A percentile compares a stretch with the other conserved stretches of the same genome.
phyloP scores from a whole-genome alignment of 2,113 vertebrate species.

The Ceratotherium simum region DNA sequence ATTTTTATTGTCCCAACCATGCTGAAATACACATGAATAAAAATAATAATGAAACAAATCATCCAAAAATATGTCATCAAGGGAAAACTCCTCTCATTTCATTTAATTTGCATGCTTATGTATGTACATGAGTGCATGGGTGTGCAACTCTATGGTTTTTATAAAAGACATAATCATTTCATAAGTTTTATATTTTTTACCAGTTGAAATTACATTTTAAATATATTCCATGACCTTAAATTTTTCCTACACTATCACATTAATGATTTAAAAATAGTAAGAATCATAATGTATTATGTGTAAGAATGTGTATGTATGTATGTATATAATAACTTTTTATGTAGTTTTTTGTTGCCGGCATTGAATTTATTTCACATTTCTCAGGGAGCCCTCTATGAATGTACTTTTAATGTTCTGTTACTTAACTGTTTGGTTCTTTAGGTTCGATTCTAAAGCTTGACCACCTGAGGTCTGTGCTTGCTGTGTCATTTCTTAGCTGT shows the following conservation, averaged over 20 bases:
- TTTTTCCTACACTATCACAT: not conserved
- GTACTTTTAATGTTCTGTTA: not conserved
- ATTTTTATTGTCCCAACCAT: not conserved
- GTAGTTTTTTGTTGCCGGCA: not conserved
- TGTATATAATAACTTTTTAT: not conserved
- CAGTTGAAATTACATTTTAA: not conserved
- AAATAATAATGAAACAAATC: not conserved
- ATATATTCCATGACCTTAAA: not conserved
- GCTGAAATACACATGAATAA: not conserved
- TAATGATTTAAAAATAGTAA: not conserved
- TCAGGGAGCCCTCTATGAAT: not conserved
- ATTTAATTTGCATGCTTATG: not conserved
- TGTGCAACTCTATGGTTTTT: not conserved
- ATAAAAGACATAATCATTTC: not conserved
- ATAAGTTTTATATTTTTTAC: not conserved
- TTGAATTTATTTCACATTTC: not conserved
- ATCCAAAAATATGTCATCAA: not conserved
- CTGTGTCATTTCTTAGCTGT: not conserved
- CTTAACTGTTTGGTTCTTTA: not conserved
- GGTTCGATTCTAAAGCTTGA: not conserved
- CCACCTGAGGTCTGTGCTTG: not conserved
- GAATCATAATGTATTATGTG: not conserved
- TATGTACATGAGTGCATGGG: not conserved
- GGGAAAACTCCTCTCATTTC: not conserved
- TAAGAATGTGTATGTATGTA: not conserved